Evolutionary conservation across 92 coral and sea anemone genomes (phyloP).

Genomic region (Montipora capitata): DNA sequence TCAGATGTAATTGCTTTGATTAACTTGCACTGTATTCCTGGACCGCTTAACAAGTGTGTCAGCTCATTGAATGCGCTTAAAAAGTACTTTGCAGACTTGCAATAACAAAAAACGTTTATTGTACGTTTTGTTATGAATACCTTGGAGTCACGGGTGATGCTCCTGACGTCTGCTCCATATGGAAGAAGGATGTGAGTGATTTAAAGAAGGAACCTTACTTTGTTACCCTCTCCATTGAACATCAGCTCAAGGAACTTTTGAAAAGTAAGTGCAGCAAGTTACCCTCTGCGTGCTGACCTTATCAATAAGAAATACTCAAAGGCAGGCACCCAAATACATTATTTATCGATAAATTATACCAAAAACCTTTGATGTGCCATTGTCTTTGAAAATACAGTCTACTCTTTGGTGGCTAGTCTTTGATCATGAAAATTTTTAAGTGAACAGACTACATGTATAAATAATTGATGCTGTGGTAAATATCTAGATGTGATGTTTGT

Average conservation of each 20-base stretch:
- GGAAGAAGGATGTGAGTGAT: slow-evolving; percentile 41
- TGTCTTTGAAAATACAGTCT: too few species aligned
- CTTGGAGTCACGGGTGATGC: slow-evolving; percentile 21
- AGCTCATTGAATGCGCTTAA: slow-evolving; percentile 23
- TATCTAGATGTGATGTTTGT: too few species aligned
- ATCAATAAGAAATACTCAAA: slow-evolving; percentile 4
- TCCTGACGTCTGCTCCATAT: slow-evolving; percentile 44
- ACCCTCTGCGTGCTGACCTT: not conserved
- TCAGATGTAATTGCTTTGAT: slow-evolving; percentile 38
- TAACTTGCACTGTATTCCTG: slow-evolving; percentile 61
- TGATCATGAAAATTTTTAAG: too few species aligned
- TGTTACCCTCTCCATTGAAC: slow-evolving; percentile 42
- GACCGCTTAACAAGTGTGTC: slow-evolving; percentile 37
- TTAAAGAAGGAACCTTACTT: too few species aligned
- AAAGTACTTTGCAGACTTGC: slow-evolving; percentile 19
- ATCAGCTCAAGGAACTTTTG: slow-evolving; percentile 22
- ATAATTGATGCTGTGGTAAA: too few species aligned
- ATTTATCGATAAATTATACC: too few species aligned
- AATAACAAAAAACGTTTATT: slow-evolving; percentile 36
- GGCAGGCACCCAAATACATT: too few species aligned
- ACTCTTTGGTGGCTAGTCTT: too few species aligned
- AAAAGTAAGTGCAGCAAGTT: slow-evolving; percentile 31
- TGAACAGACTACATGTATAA: too few species aligned
- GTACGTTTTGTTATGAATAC: slow-evolving; percentile 40
- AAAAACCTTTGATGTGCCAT: too few species aligned